These are phyloP conservation scores for Ommatoiulus sabulosus DNA, from an alignment of 2,888 invertebrate genomes.

Conservation along the genomic window DNA sequence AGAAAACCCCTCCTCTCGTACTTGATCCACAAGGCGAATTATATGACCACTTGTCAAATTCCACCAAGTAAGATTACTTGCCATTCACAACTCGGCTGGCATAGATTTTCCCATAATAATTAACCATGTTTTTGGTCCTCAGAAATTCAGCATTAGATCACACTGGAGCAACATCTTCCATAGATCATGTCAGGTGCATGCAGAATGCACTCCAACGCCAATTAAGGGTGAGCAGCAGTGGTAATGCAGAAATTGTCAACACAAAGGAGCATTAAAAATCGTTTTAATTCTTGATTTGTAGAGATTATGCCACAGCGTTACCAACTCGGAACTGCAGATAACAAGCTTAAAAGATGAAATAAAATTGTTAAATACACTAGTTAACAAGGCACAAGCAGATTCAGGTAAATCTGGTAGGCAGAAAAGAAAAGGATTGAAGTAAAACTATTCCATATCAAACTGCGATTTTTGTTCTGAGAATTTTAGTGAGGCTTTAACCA, in stretches of 20 bases:
- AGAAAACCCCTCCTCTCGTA: not conserved
- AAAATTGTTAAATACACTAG: not conserved
- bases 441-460: too few species aligned
- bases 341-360: not conserved
- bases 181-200: not conserved
- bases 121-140: not conserved
- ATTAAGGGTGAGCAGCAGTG: not conserved
- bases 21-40: not conserved
- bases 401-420: not conserved
- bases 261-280: too few species aligned
- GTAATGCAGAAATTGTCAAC: not conserved
- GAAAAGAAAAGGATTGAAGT: too few species aligned
- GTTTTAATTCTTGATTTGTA: not conserved
- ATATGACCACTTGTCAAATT: conserved; percentile 1
- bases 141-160: not conserved
- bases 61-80: not conserved
- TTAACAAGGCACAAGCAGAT: not conserved
- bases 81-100: not conserved
- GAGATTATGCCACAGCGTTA: not conserved
- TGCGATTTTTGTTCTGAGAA: too few species aligned
- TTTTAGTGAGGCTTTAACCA: too few species aligned
- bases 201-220: not conserved
- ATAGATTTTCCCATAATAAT: not conserved
- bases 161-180: not conserved
- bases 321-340: not conserved